Evolutionary conservation across 30 jellyfish, hydroid and myxozoan genomes (phyloP).

Genomic region (Catostylus mosaicus): DNA sequence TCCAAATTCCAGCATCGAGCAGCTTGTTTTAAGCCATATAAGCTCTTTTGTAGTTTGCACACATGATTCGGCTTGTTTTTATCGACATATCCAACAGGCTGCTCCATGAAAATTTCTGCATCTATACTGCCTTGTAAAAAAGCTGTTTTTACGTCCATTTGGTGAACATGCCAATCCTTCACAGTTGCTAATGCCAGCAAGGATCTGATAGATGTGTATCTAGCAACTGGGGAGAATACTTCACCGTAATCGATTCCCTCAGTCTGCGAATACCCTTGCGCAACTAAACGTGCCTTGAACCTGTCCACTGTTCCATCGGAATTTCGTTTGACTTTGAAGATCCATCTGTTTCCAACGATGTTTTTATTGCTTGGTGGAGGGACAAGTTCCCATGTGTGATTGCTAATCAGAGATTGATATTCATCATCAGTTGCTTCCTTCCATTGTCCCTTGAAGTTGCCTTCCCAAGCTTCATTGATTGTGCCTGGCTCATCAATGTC

Average conservation of each 20-base stretch:
- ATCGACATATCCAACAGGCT: constrained; percentile 31
- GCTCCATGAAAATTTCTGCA: constrained; percentile 38
- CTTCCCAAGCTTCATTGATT: constrained; percentile 23
- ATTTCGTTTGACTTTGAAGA: constrained; percentile 49
- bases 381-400: constrained; percentile 46
- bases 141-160: constrained; percentile 59
- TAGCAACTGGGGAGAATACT: constrained; percentile 38
- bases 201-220: constrained; percentile 39
- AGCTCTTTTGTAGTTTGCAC: constrained; percentile 27
- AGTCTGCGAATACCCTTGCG: constrained; percentile 53
- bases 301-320: constrained; percentile 50
- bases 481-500: constrained; percentile 35
- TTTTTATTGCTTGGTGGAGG: constrained; percentile 49
- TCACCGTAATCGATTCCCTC: constrained; percentile 50
- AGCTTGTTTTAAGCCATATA: constrained; percentile 31
- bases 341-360: constrained; percentile 46
- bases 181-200: constrained; percentile 29
- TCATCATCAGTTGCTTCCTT: constrained; percentile 37
- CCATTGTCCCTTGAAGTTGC: constrained; percentile 10
- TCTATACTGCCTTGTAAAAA: constrained; percentile 33
- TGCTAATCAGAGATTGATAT: constrained; percentile 15
- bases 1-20: constrained; percentile 47
- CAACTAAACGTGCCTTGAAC: constrained; percentile 63
- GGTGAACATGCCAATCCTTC: constrained; percentile 20
- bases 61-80: constrained; percentile 25